A percentile compares a stretch with the other conserved stretches of the same genome.
These are phyloP conservation scores for Spea multiplicata DNA, from an alignment of 2,113 vertebrate species.

Conservation along the genomic window DNA sequence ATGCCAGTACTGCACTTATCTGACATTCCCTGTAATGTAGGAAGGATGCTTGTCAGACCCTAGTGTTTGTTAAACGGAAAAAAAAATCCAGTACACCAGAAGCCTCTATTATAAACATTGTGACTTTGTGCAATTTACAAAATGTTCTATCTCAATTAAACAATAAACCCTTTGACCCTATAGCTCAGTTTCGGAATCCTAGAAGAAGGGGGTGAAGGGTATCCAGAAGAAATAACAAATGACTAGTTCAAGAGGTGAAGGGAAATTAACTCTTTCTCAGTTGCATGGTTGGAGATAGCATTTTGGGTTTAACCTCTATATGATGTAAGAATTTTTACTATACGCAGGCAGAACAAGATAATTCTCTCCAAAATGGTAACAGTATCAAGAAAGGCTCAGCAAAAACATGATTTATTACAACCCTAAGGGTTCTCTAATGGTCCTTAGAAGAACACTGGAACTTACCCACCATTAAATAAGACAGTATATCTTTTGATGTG, in stretches of 20 bases:
- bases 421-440: too few relatives aligned
- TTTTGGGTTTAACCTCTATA: too few relatives aligned
- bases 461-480: too few relatives aligned
- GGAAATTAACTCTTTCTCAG: slow-evolving; percentile 80
- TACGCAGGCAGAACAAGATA: too few relatives aligned
- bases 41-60: slow-evolving; percentile 76
- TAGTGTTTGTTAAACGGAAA: slow-evolving; percentile 75
- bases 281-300: too few relatives aligned
- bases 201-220: slow-evolving; percentile 67
- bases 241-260: slow-evolving; percentile 73
- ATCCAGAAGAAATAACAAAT: slow-evolving; percentile 69
- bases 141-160: slow-evolving; percentile 85
- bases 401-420: too few relatives aligned
- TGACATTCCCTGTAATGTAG: slow-evolving; percentile 74
- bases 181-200: slow-evolving; percentile 69
- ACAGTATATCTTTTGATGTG: too few relatives aligned
- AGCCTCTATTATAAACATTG: slow-evolving; percentile 81
- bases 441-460: too few relatives aligned
- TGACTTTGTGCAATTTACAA: slow-evolving; percentile 79
- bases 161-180: slow-evolving; percentile 75
- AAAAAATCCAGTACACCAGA: slow-evolving; percentile 71
- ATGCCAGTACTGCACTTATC: slow-evolving; percentile 79
- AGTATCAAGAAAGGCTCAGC: too few relatives aligned
- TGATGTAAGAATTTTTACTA: too few relatives aligned
- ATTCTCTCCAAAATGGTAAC: too few relatives aligned